These are phyloP conservation scores for Adrianichthys oophorus DNA, from an alignment of 2,797 vertebrate genomes.

Conservation along the genomic window DNA sequence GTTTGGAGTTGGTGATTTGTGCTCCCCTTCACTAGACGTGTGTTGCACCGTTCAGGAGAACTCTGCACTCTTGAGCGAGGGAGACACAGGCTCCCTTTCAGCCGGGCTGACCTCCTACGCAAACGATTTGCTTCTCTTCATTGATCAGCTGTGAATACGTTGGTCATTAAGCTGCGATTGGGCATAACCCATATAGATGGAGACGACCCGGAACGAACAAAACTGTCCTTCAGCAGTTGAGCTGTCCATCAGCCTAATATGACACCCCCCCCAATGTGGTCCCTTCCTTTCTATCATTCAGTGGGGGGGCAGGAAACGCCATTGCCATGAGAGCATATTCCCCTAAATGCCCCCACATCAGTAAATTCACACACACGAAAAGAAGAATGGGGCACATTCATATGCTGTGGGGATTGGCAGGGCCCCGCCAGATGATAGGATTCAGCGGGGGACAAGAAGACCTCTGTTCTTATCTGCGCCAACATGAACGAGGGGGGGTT, in stretches of 20 bases:
- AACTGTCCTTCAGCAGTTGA: conserved; percentile 31
- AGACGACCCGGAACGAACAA: conserved; percentile 13
- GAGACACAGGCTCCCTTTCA: conserved; percentile 58
- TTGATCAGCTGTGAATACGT: conserved; percentile 1
- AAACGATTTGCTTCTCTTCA: conserved; percentile 2
- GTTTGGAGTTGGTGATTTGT: too few species aligned
- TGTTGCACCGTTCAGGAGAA: conserved; percentile 24
- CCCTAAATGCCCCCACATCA: conserved; percentile 39
- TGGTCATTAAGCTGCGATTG: neutral
- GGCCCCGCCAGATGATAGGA: conserved; percentile 75
- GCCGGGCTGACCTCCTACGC: conserved; percentile 19
- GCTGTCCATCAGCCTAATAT: conserved; percentile 43
- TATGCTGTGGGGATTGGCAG: conserved; percentile 75
- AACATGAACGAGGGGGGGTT: conserved; percentile 35
- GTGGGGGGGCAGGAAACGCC: conserved; percentile 55
- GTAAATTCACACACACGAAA: conserved; percentile 18
- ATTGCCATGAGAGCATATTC: conserved; percentile 59
- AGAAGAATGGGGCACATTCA: conserved; percentile 81
- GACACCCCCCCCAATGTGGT: conserved; percentile 5
- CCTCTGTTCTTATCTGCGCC: conserved; percentile 77
- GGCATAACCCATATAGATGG: conserved; percentile 1
- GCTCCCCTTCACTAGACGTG: too few species aligned
- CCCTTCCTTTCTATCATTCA: conserved; percentile 26
- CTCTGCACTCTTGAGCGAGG: conserved; percentile 24
- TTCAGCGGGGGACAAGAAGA: conserved; percentile 80